Evolutionary conservation across 2,888 invertebrate genomes (phyloP), one percentile per base, ranked within the genome.

Genomic region (Camptogramma bilineatum): DNA sequence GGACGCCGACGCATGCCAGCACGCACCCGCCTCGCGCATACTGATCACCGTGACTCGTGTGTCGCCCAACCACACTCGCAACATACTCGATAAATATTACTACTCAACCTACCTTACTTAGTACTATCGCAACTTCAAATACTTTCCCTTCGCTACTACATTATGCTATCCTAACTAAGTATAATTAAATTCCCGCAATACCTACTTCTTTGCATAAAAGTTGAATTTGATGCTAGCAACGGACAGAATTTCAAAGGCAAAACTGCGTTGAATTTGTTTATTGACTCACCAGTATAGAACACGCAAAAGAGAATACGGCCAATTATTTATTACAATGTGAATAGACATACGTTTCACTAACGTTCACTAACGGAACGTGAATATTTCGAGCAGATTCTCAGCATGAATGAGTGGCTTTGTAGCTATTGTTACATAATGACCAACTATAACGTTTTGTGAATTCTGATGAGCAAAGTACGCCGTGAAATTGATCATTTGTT

Each of bases 1-100:
- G 91, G 91, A 89, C 89, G 88, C 82, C 75, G 73, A 76, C 79
- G 89, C 89, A 91, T 92, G 84, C 92, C 92, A 77, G 78, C 91
- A 89, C 91, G 91, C 82, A 82, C 82, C 72, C 72, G 69, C 79
- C 71, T 69, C 78, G 69, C 83, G 91, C 90, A 91, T 91, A 91
- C 85, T 91, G 86, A 92, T 88, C 76, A 73, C 73, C 74, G 73
- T 69, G 74, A 77, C 73, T 73, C 67, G 71, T 66, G 71, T 74
- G 79, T 76, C 78, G 77, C 75, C 69, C 68, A 55, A 39, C 31
- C 18, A 42, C 39, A 56, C 54, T 46, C 52, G 19, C 59, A 52
- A 52, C 55, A 19, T 58, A 58, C 5, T 42, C 13, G 21, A 58
- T 28, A 51, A 44, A 54, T 54, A 46, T 28, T 54, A 10, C 16